Conservation (phyloP, 1,140 invertebrate genomes). For the Drosophila orosa region DNA sequence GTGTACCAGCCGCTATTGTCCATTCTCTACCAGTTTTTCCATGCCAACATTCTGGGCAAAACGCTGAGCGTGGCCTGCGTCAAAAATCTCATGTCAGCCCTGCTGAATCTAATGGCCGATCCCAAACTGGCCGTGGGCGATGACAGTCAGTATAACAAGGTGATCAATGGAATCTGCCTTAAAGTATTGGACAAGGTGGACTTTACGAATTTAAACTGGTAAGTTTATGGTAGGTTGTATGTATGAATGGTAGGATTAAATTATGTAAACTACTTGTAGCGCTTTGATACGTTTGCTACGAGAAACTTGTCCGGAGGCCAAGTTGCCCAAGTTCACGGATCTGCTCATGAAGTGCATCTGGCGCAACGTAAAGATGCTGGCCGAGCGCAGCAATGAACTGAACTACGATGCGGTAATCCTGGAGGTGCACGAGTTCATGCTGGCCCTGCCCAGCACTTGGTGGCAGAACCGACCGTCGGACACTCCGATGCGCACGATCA, state of each 20-base stretch:
- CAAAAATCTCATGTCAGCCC: conserved; percentile 81
- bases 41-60: conserved; percentile 89
- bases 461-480: conserved; percentile 90
- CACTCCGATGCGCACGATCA: conserved; percentile 93
- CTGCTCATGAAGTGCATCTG: conserved; percentile 95
- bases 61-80: conserved; percentile 76
- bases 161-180: conserved; percentile 83
- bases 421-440: conserved; percentile 91
- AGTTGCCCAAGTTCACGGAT: conserved; percentile 89
- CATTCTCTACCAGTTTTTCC: conserved; percentile 94
- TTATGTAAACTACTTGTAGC: conserved; percentile 84
- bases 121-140: conserved; percentile 76
- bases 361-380: conserved; percentile 91
- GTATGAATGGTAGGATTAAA: background rate
- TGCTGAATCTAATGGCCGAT: conserved; percentile 81
- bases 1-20: conserved; percentile 93
- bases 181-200: conserved; percentile 82
- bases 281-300: conserved; percentile 91
- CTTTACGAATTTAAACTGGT: conserved; percentile 84
- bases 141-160: conserved; percentile 83
- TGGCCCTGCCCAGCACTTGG: conserved; percentile 89
- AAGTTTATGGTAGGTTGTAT: conserved; percentile 8
- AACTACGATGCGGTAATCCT: conserved; percentile 90
- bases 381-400: conserved; percentile 89
- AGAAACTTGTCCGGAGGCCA: conserved; percentile 89